Evolutionary conservation across 2,797 vertebrate genomes (phyloP), one percentile per base, ranked within the genome.

Genomic region (Rhinichthys osculus): DNA sequence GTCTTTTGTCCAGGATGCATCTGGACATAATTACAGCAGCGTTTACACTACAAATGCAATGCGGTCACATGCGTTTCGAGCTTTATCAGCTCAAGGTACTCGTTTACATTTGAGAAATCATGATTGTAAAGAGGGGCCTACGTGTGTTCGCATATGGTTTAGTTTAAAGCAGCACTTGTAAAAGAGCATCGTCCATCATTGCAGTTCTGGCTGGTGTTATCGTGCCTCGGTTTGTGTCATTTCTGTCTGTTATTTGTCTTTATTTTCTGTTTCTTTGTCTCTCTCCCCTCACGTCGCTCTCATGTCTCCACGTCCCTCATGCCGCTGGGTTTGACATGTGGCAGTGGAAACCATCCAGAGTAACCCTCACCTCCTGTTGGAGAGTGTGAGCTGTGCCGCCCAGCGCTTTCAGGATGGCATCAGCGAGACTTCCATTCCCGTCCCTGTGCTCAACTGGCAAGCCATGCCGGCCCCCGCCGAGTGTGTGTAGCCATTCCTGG

Each of bases 331-430:
- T 87, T 82, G 92, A 91, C 93, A 91, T 92, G 94, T 96, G 93
- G 83, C 85, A 99, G 98, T 97, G 64, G 97, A 99, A 93, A 97
- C 97, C 78, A 94, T 99, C 94, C 98, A 99, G 96, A 97, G 95
- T 95, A 97, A 97, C 91, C 97, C 97, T 62, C 96, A 97, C 92
- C 96, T 97, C 92, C 93, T 99, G 93, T 93, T 96, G 96, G 97
- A 99, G 93, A 93, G 95, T 30, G 92, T 89, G 78, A 93, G 95
- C 86, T 91, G 92, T 88, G 91, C 93, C 62, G 77, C 88, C 3
- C 94, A 95, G 83, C 97, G 96, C 89, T 93, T 90, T 88, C 96
- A 95, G 93, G 97, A 98, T 93, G 33, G n/a, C 57, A 91, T 97
- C 94, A 97, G 94, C 91, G 98, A 99, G 95, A 98, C 98, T 77